phyloP scores from a whole-genome alignment of 2,797 vertebrate species.

The Denticeps clupeoides region DNA sequence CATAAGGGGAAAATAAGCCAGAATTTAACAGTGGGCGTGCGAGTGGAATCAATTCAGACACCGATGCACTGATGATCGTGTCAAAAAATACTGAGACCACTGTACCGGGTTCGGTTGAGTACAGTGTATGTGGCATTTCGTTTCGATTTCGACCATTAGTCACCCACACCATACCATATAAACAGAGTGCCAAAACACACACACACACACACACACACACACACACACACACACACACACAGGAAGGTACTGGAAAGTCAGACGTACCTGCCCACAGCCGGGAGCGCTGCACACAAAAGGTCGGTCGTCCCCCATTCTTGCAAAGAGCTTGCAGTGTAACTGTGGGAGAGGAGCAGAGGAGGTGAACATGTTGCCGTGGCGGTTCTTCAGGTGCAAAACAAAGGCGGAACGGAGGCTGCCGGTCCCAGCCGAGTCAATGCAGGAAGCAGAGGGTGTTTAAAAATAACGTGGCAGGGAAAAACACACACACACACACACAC shows the following conservation, averaged over 20 bases:
- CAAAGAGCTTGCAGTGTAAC: slow-evolving; percentile 67
- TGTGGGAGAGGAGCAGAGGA: slow-evolving; percentile 61
- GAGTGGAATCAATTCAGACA: no score
- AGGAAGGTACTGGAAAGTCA: slow-evolving; percentile 1
- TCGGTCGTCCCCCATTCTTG: slow-evolving; percentile 95
- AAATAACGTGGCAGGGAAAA: slow-evolving; percentile 62
- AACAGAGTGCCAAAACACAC: not conserved
- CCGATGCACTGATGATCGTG: no score
- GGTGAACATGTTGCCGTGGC: slow-evolving; percentile 54
- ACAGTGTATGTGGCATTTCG: no score
- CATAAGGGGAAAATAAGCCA: no score
- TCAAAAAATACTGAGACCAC: no score
- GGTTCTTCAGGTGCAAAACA: slow-evolving; percentile 28
- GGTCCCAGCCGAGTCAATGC: slow-evolving; percentile 50
- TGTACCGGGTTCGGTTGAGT: no score
- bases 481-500: slow-evolving; percentile 45
- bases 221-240: slow-evolving; percentile 17
- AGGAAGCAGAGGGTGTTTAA: slow-evolving; percentile 60
- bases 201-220: slow-evolving; percentile 1
- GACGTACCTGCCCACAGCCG: slow-evolving; percentile 94
- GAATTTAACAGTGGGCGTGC: no score
- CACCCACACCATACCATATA: not conserved
- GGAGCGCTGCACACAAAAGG: slow-evolving; percentile 93
- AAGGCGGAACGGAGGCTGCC: slow-evolving; percentile 53
- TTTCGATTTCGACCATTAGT: no score